Conservation (phyloP, 2,888 invertebrate species). For the Napeogenes sylphis region DNA sequence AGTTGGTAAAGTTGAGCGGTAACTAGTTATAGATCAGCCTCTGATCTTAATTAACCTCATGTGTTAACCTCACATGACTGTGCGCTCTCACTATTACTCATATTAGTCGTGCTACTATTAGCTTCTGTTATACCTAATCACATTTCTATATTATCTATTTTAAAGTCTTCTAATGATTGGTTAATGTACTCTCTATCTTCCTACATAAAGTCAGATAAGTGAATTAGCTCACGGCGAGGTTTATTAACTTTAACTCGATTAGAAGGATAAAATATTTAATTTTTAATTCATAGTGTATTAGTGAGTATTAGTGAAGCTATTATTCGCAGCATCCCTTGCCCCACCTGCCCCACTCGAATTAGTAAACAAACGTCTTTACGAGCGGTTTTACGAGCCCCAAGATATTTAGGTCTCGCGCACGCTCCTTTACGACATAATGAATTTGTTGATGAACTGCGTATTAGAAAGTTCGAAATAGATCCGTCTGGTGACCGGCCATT, state of each 20-base stretch:
- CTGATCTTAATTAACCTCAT: conserved; percentile 75
- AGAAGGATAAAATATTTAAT: conserved; percentile 5
- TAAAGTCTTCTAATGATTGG: too few relatives aligned
- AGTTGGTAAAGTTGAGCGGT: conserved; percentile 50
- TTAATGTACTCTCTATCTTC: too few relatives aligned
- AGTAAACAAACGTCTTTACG: conserved; percentile 78
- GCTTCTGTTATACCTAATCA: too few relatives aligned
- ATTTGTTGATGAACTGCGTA: conserved; percentile 77
- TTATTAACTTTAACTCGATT: too few relatives aligned
- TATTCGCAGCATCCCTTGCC: conserved; percentile 68
- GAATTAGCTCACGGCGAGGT: too few relatives aligned
- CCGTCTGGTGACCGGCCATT: conserved; percentile 62
- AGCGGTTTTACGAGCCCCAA: conserved; percentile 74
- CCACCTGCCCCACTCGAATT: conserved; percentile 76
- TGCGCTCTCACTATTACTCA: conserved; percentile 38
- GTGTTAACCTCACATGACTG: conserved; percentile 69
- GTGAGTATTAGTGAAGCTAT: conserved; percentile 40
- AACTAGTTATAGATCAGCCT: conserved; percentile 66
- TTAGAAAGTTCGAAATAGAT: conserved; percentile 76
- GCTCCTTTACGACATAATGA: conserved; percentile 77
- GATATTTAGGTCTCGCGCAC: conserved; percentile 76
- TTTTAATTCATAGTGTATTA: conserved; percentile 34
- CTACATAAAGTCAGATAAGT: too few relatives aligned
- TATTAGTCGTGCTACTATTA: background rate
- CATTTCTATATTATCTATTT: too few relatives aligned